Conservation (phyloP, 2,888 invertebrate genomes). For the Synanthedon myopaeformis region DNA sequence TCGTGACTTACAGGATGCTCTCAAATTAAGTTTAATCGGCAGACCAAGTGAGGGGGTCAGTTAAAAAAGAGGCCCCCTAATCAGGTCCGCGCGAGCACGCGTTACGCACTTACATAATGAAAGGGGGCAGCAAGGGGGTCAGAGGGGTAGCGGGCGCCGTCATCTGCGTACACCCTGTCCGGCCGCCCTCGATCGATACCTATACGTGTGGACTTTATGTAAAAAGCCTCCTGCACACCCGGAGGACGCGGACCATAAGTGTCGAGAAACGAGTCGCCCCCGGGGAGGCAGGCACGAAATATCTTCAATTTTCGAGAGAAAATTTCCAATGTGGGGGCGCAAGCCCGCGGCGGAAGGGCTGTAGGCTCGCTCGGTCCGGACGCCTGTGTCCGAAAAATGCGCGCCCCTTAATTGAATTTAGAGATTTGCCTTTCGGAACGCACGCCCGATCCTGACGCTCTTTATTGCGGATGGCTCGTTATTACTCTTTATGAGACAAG, state of each 20-base stretch:
- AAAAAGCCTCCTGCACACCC: constrained; percentile 69
- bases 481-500: constrained; percentile 36
- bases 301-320: constrained; percentile 71
- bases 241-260: constrained; percentile 68
- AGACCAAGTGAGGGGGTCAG: constrained; percentile 61
- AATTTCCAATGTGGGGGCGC: constrained; percentile 68
- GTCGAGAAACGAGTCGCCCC: constrained; percentile 68
- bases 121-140: constrained; percentile 53
- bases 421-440: constrained; percentile 65
- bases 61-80: constrained; percentile 68
- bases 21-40: constrained; percentile 66
- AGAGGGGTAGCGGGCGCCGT: constrained; percentile 46
- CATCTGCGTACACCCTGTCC: constrained; percentile 70
- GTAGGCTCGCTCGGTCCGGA: constrained; percentile 34
- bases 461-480: constrained; percentile 46
- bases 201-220: constrained; percentile 71
- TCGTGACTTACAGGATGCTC: constrained; percentile 43
- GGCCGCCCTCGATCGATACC: constrained; percentile 67
- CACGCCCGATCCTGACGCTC: constrained; percentile 40
- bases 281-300: constrained; percentile 64
- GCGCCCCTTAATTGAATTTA: constrained; percentile 66
- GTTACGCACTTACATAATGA: constrained; percentile 72
- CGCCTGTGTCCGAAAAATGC: constrained; percentile 64
- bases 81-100: constrained; percentile 67
- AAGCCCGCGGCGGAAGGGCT: constrained; percentile 64